Evolutionary conservation across 2,888 invertebrate species (phyloP).

Genomic region (Monopis laevigella): DNA sequence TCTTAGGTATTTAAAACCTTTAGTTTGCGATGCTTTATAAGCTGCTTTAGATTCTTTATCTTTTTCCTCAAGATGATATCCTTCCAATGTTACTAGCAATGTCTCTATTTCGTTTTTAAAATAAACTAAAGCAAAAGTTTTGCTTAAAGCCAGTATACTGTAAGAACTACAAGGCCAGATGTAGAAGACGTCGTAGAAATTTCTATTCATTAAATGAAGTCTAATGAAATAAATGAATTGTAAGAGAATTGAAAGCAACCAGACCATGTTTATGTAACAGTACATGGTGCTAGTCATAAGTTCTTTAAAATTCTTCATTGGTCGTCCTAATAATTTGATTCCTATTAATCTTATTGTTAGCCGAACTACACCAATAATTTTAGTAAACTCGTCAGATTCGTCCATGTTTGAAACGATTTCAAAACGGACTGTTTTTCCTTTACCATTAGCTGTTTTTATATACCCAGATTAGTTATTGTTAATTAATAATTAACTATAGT

Average conservation of each 20-base stretch:
- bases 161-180: neutral
- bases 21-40: neutral
- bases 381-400: neutral
- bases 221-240: neutral
- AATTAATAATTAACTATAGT: too few relatives aligned
- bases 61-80: neutral
- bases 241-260: neutral
- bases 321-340: neutral
- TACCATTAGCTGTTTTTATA: too few relatives aligned
- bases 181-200: neutral
- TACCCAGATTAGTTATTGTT: too few relatives aligned
- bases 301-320: neutral
- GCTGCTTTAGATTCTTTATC: neutral
- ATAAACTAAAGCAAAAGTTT: neutral
- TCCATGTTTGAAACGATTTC: neutral
- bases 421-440: too few relatives aligned
- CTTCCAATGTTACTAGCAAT: conserved; percentile 1
- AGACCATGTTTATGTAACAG: conserved; percentile 1
- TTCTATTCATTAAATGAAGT: neutral
- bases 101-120: conserved; percentile 1
- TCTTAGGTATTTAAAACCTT: conserved; percentile 3
- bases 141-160: neutral
- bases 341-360: neutral
- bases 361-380: neutral
- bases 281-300: neutral